Evolutionary conservation across 2,797 vertebrate genomes (phyloP).

Genomic region (Ptychadena robeensis): DNA sequence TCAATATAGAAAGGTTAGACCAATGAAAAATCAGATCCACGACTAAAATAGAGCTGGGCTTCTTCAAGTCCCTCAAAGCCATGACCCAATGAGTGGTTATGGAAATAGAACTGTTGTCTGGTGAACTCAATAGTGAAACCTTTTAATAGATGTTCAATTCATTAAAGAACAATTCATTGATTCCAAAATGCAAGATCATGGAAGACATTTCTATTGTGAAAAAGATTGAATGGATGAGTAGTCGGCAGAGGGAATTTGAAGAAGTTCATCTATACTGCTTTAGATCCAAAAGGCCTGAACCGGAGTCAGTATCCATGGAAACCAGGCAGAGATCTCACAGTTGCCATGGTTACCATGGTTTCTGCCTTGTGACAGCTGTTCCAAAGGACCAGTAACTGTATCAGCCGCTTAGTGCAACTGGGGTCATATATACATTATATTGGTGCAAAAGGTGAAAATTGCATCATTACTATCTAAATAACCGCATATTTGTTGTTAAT

Average conservation of each 20-base stretch:
- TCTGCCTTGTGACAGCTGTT: slow-evolving; percentile 50
- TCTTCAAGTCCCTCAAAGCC: no score
- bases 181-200: neutral
- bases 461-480: neutral
- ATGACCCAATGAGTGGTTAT: no score
- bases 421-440: slow-evolving; percentile 47
- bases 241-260: neutral
- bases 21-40: no score
- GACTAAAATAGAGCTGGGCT: no score
- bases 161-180: no score
- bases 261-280: slow-evolving; percentile 5
- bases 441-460: neutral
- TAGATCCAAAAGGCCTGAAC: slow-evolving; percentile 41
- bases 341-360: slow-evolving; percentile 54
- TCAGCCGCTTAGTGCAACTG: slow-evolving; percentile 46
- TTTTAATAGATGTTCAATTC: neutral
- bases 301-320: slow-evolving; percentile 49
- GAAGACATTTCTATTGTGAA: neutral
- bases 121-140: no score
- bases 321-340: slow-evolving; percentile 57
- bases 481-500: neutral
- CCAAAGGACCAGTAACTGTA: slow-evolving; percentile 42
- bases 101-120: no score
- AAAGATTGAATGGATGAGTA: neutral
- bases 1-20: no score